These are phyloP conservation scores for Mylabris phalerata DNA, from an alignment of 1,140 invertebrate genomes.

Conservation along the genomic window DNA sequence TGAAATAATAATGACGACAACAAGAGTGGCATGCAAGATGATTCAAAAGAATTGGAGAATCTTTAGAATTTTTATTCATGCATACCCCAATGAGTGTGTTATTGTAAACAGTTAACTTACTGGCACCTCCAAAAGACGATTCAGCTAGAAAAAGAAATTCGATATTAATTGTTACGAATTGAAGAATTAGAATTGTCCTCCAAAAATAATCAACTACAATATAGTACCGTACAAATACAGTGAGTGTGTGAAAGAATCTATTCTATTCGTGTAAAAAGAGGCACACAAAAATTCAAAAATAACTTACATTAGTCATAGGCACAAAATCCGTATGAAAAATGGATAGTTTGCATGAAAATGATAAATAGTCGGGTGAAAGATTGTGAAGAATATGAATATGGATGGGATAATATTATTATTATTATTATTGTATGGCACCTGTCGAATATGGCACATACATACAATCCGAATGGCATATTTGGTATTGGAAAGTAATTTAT, in stretches of 20 bases:
- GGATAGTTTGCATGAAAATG: conserved; percentile 29
- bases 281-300: conserved; percentile 29
- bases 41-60: too few relatives aligned
- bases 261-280: conserved; percentile 26
- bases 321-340: conserved; percentile 28
- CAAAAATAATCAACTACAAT: conserved; percentile 2
- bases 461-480: background rate
- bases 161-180: background rate
- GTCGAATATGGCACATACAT: background rate
- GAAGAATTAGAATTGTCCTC: background rate
- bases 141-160: conserved; percentile 53
- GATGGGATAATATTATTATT: too few relatives aligned
- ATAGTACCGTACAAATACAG: conserved; percentile 16
- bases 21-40: too few relatives aligned
- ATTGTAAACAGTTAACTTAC: conserved; percentile 56
- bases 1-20: background rate
- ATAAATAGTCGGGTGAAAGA: conserved; percentile 21
- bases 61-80: too few relatives aligned
- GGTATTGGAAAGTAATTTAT: too few relatives aligned
- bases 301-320: conserved; percentile 36
- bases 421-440: background rate
- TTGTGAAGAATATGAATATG: conserved; percentile 1
- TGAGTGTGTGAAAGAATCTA: conserved; percentile 25
- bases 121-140: conserved; percentile 76
- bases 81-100: background rate